phyloP scores from a whole-genome alignment of 2,113 vertebrate species.

The Melanerpes formicivorus region DNA sequence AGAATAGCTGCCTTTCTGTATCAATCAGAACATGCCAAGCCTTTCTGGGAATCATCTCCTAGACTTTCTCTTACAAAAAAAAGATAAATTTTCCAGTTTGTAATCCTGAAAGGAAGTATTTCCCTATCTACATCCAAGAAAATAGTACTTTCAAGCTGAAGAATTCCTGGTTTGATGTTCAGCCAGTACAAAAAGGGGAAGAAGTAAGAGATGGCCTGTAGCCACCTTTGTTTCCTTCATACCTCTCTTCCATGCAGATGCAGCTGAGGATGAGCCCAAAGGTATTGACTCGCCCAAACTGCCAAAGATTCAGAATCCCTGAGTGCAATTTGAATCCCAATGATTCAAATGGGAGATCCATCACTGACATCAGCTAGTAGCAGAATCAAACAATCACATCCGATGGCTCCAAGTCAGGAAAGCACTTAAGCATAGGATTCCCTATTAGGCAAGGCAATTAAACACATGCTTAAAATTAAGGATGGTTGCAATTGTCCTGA shows the following conservation, averaged over 20 bases:
- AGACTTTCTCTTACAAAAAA: not conserved
- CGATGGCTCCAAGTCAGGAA: slow-evolving; percentile 19
- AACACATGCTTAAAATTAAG: slow-evolving; percentile 8
- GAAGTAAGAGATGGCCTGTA: not conserved
- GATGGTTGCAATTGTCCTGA: not conserved
- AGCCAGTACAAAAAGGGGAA: not conserved
- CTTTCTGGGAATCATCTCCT: not conserved
- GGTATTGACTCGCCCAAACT: not conserved
- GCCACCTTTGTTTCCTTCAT: slow-evolving; percentile 8
- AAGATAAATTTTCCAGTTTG: not conserved
- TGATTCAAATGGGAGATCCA: not conserved
- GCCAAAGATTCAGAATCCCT: not conserved
- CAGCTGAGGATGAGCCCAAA: slow-evolving; percentile 20
- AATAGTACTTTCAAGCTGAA: not conserved
- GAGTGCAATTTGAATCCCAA: not conserved
- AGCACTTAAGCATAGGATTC: not conserved
- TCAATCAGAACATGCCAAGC: not conserved
- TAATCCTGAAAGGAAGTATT: not conserved
- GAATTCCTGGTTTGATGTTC: not conserved
- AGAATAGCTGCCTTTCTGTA: not conserved
- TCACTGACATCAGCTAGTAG: not conserved
- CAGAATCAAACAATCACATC: not conserved
- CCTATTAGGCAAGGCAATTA: slow-evolving; percentile 36
- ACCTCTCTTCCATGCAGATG: not conserved
- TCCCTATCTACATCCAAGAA: not conserved